These are phyloP conservation scores for Tetragnatha versicolor DNA, from an alignment of 1,140 invertebrate genomes.

Conservation along the genomic window DNA sequence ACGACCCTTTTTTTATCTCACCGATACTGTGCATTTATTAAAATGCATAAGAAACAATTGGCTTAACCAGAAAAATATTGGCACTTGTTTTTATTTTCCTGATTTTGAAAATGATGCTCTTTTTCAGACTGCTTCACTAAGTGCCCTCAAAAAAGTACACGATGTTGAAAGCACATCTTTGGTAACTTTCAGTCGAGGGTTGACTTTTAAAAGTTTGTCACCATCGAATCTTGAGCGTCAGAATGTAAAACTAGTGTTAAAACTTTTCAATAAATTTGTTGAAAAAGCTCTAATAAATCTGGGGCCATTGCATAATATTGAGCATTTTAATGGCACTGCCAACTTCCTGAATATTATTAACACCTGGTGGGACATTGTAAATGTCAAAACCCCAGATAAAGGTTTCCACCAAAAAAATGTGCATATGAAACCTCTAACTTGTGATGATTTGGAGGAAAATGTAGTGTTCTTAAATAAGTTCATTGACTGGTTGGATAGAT, in stretches of 20 bases:
- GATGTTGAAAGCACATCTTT: slow-evolving; percentile 1
- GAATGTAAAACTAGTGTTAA: slow-evolving; percentile 52
- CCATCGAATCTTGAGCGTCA: slow-evolving; percentile 53
- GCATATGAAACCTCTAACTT: neutral
- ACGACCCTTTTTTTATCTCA: slow-evolving; percentile 29
- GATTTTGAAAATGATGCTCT: neutral
- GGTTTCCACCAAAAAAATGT: neutral
- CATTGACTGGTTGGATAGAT: neutral
- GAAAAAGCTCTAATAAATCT: slow-evolving; percentile 24
- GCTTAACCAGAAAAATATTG: slow-evolving; percentile 38
- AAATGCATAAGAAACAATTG: slow-evolving; percentile 35
- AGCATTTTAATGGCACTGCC: neutral
- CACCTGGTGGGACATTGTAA: slow-evolving; percentile 42
- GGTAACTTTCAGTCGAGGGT: slow-evolving; percentile 43
- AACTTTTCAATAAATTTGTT: slow-evolving; percentile 52
- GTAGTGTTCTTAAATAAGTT: neutral
- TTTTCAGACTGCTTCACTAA: slow-evolving; percentile 29
- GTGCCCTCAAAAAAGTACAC: slow-evolving; percentile 10
- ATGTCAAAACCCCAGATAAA: neutral
- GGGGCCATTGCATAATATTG: slow-evolving; percentile 5
- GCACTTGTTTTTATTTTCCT: neutral
- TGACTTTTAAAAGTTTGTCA: slow-evolving; percentile 27
- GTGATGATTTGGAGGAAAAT: neutral
- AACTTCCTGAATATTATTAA: slow-evolving; percentile 50
- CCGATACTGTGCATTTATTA: slow-evolving; percentile 37